A percentile compares a stretch with the other conserved stretches of the same genome.
Evolutionary conservation across 2,113 vertebrate genomes (phyloP).

Genomic region (Petromus typicus): DNA sequence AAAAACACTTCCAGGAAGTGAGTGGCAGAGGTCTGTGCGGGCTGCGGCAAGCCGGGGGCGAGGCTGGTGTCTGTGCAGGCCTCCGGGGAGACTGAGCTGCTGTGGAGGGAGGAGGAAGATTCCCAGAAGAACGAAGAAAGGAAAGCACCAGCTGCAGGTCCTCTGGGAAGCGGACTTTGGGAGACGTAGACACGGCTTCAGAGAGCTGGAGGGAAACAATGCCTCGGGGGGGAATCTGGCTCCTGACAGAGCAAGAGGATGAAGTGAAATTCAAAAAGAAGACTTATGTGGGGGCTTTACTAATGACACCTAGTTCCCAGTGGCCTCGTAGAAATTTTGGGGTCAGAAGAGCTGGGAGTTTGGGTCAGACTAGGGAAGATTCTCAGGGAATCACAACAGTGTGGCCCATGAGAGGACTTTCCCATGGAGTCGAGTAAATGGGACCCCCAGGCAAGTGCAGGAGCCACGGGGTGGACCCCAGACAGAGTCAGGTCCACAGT

Average conservation of each 20-base stretch:
- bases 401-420: not conserved
- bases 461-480: not conserved
- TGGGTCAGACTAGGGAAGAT: not conserved
- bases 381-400: not conserved
- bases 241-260: not conserved
- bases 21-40: accelerated
- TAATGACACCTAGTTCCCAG: not conserved
- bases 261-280: not conserved
- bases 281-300: not conserved
- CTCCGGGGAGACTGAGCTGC: not conserved
- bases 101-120: not conserved
- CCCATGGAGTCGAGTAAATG: not conserved
- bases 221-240: not conserved
- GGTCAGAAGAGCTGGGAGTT: not conserved
- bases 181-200: not conserved
- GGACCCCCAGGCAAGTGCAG: not conserved
- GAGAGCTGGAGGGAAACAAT: not conserved
- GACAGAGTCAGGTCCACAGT: no score
- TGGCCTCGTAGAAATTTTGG: not conserved
- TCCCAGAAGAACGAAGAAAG: not conserved
- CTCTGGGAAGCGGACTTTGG: accelerated
- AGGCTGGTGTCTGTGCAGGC: no score
- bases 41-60: not conserved
- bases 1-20: not conserved
- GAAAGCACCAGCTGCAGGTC: not conserved